These are phyloP conservation scores for Papilio helenus DNA, from an alignment of 1,140 invertebrate species.

Conservation along the genomic window DNA sequence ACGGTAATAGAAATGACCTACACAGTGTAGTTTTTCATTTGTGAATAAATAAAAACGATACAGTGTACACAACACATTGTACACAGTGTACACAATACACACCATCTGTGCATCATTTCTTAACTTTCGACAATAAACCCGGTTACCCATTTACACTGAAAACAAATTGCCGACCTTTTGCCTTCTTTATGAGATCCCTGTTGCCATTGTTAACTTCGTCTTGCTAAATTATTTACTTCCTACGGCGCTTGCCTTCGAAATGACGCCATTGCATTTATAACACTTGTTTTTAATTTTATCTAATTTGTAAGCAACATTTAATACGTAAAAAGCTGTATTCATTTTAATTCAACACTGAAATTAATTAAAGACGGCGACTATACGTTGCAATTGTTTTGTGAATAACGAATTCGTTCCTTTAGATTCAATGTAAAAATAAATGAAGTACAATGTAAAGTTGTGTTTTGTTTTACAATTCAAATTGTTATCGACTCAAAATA, in stretches of 20 bases:
- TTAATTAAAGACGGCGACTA: not conserved
- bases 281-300: constrained; percentile 59
- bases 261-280: constrained; percentile 57
- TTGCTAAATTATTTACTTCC: constrained; percentile 82
- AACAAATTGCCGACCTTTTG: constrained; percentile 81
- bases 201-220: constrained; percentile 73
- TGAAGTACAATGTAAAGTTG: not conserved
- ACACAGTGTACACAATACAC: not conserved
- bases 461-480: not conserved
- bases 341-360: not conserved
- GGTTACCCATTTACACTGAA: constrained; percentile 69
- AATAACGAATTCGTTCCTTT: not conserved
- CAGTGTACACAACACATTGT: too few relatives aligned
- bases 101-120: constrained; percentile 18
- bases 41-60: not conserved
- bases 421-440: not conserved
- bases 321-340: not conserved
- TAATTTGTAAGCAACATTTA: not conserved
- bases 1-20: not conserved
- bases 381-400: not conserved
- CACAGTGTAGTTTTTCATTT: not conserved
- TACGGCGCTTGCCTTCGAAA: constrained; percentile 44
- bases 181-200: constrained; percentile 81
- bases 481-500: not conserved
- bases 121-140: constrained; percentile 70